A percentile compares a stretch with the other conserved stretches of the same genome.
Conservation (phyloP, 2,797 vertebrate species). For the Malurus splendens region DNA sequence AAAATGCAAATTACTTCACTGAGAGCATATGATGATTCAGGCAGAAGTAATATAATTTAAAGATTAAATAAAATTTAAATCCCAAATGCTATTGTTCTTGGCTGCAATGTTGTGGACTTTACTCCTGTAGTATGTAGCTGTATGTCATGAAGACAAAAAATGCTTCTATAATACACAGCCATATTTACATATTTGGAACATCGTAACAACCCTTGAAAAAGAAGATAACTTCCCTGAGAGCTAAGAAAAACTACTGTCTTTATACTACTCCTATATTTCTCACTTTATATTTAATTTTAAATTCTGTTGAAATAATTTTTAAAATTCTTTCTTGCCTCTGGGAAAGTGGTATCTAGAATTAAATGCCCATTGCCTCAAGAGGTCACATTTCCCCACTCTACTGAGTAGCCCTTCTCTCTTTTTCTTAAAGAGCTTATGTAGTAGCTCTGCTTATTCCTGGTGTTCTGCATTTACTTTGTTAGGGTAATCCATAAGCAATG, state of each 20-base stretch:
- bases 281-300: background rate
- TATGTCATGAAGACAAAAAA: background rate
- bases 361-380: background rate
- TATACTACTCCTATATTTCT: background rate
- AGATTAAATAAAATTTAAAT: background rate
- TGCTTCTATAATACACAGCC: background rate
- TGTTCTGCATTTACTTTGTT: background rate
- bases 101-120: background rate
- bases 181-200: background rate
- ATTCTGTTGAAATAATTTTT: background rate
- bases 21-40: background rate
- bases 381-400: background rate
- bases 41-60: background rate
- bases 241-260: background rate
- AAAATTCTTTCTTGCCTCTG: background rate
- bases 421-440: background rate
- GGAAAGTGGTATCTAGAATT: background rate
- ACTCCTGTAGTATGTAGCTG: background rate
- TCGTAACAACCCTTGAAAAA: background rate
- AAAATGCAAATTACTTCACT: constrained; percentile 10
- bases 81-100: background rate
- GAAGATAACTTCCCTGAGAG: background rate
- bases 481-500: background rate
- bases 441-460: background rate
- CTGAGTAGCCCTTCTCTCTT: background rate